A percentile compares a stretch with the other conserved stretches of the same genome.
phyloP scores from a whole-genome alignment of 2,797 vertebrate species.

The Notoglanidium macrostoma region DNA sequence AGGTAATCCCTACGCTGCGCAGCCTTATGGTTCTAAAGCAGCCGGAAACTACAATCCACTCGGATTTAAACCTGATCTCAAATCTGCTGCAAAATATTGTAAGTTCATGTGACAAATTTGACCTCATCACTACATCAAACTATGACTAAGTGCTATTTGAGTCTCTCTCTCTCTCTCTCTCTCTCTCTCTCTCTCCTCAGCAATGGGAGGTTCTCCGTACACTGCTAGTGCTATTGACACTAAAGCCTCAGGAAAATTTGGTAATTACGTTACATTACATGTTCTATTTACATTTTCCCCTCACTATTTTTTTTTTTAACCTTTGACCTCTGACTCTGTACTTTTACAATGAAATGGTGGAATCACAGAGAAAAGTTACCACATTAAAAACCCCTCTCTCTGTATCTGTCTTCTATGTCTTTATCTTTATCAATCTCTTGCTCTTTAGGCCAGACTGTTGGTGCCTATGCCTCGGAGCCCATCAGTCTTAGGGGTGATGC shows the following conservation, averaged over 20 bases:
- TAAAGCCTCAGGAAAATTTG: conserved; percentile 46
- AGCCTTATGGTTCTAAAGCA: conserved; percentile 41
- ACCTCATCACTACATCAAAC: background rate
- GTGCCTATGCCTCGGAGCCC: conserved; percentile 52
- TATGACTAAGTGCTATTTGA: background rate
- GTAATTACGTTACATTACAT: conserved; percentile 10
- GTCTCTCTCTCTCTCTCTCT: background rate
- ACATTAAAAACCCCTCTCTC: background rate
- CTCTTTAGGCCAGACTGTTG: conserved; percentile 61
- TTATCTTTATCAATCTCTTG: background rate
- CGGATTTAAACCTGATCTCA: conserved; percentile 19
- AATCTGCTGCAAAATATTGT: conserved; percentile 42
- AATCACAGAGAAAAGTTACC: background rate
- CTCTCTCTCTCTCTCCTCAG: conserved; percentile 8
- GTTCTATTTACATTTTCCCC: background rate
- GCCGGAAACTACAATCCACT: conserved; percentile 36
- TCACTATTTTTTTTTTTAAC: background rate
- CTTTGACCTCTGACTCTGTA: background rate
- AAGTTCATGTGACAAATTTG: background rate
- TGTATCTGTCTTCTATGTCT: background rate
- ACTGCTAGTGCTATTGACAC: conserved; percentile 12
- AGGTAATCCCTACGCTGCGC: conserved; percentile 42
- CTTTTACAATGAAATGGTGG: background rate
- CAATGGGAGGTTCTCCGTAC: conserved; percentile 39
- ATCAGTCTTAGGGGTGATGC: conserved; percentile 43